Percentiles rank a stretch among this genome's conserved stretches.
Evolutionary conservation across 2,113 vertebrate genomes (phyloP).

Genomic region (Urocitellus parryii): DNA sequence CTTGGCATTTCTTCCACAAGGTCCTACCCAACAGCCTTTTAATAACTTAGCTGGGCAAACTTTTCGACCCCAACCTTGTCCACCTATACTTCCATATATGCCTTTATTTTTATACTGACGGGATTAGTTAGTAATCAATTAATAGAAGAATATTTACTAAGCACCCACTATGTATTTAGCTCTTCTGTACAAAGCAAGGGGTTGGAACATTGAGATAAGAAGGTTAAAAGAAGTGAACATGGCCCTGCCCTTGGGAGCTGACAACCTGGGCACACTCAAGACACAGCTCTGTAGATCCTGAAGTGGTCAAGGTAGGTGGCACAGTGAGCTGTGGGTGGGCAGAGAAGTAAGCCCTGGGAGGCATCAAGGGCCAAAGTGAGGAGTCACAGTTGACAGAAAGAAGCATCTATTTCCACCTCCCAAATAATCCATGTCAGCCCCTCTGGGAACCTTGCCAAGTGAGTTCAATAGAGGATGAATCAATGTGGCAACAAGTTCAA

Average conservation of each 20-base stretch:
- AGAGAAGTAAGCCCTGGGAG: not conserved
- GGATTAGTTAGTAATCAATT: not conserved
- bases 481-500: not conserved
- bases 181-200: not conserved
- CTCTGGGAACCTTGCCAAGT: not conserved
- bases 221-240: not conserved
- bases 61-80: constrained; percentile 1
- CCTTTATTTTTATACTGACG: not conserved
- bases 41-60: not conserved
- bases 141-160: constrained; percentile 19
- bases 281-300: not conserved
- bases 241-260: not conserved
- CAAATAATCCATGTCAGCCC: not conserved
- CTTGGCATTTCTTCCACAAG: constrained; percentile 45
- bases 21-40: not conserved
- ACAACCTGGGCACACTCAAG: not conserved
- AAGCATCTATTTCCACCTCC: not conserved
- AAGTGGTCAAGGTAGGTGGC: not conserved
- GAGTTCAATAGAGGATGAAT: not conserved
- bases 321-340: not conserved
- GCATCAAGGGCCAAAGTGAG: not conserved
- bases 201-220: not conserved
- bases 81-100: not conserved
- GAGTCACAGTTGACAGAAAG: too few relatives aligned
- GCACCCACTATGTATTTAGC: not conserved